Base-by-base conservation (phyloP, 2,888 invertebrate species). In the Miltochrista miniata region DNA sequence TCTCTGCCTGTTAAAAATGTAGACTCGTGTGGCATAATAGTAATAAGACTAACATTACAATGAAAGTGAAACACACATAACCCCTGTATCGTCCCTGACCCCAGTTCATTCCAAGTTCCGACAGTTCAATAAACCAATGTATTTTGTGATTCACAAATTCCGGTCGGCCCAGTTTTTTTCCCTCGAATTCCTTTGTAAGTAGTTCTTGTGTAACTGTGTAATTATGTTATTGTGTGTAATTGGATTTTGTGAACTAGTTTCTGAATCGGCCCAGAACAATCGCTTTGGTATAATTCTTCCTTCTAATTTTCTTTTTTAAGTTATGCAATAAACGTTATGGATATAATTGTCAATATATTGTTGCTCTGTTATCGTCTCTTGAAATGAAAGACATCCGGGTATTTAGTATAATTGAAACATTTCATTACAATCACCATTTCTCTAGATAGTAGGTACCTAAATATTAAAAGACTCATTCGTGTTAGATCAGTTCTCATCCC, bases 151-250 rank as follows among this genome's bases (percentile, higher is more conserved):
- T 45, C 33, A 48, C 9, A 38, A 35, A 33, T 41, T 24, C 14
- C 40, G 15, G 13, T 48, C 14, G 51, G 48, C 49, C 29, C 31
- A 39, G 1, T 48, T 56, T 10, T 44, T 45, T 50, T 24, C 18
- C 14, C 38, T 18, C 12, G 9, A 7, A 37, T 43, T 48, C 37
- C 37, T 42, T 11, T 13, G 18, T 37, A 43, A 24, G 18, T 24
- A 24, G 33, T 33, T 33, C 12, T 43, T 43, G 18, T 42, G 41
- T 34, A 12, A 44, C 35, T 46, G 33, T 46, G 46, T 39, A 33
- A 38, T 39, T 34, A 40, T 46, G 40, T 12, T 15, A 38, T 31
- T 14, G 39, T 15, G 18, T 18, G 33, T 18, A n/a, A 33, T 9
- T 34, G 4, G 12, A 15, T 31, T 12, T 7, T 33, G 33, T 33